These are phyloP conservation scores for Amphiduros pacificus DNA, from an alignment of 2,888 invertebrate species.

Conservation along the genomic window DNA sequence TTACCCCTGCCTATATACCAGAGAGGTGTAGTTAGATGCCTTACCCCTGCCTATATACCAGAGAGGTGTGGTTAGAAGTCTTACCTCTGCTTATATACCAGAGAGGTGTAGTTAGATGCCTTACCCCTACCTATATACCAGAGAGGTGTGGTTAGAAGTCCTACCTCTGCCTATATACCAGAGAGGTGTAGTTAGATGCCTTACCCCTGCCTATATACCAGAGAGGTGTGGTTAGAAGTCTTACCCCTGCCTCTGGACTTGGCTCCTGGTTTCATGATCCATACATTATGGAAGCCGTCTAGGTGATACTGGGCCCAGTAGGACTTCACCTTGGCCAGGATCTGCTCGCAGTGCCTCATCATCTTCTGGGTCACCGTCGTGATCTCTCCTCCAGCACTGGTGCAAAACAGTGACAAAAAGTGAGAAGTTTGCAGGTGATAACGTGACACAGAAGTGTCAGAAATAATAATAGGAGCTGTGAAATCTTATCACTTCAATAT, in stretches of 20 bases:
- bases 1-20: no score
- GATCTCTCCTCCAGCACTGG: constrained; percentile 47
- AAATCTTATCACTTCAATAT: no score
- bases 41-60: no score
- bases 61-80: no score
- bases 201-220: no score
- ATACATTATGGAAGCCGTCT: constrained; percentile 85
- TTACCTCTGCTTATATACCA: no score
- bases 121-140: no score
- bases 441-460: not conserved
- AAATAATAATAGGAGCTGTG: not conserved
- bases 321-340: constrained; percentile 68
- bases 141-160: no score
- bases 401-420: constrained; percentile 1
- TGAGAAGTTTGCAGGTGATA: not conserved
- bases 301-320: constrained; percentile 60
- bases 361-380: constrained; percentile 29
- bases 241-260: constrained; percentile 79
- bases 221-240: not conserved
- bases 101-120: no score
- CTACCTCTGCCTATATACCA: no score
- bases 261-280: constrained; percentile 94
- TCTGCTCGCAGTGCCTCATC: constrained; percentile 61
- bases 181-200: no score
- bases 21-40: no score